Evolutionary conservation across 2,888 invertebrate species (phyloP).

Genomic region (Cephus pulcher): DNA sequence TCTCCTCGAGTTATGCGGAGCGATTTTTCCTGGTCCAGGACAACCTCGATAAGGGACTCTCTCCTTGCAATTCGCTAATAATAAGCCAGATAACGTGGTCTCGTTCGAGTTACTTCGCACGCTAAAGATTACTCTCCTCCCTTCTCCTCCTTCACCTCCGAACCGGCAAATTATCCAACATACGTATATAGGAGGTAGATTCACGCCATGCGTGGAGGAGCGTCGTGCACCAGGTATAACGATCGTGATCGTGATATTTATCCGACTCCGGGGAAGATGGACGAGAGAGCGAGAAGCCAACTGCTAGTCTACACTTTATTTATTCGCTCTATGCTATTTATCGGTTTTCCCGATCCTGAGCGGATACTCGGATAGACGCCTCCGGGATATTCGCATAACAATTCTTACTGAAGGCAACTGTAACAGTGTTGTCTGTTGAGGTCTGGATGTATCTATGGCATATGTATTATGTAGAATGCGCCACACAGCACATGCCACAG

Average conservation of each 20-base stretch:
- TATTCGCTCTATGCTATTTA: neutral
- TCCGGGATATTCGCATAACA: neutral
- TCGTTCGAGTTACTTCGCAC: neutral
- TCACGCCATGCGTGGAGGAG: slow-evolving; percentile 12
- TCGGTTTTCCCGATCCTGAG: neutral
- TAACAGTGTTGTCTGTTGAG: neutral
- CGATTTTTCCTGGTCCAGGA: neutral
- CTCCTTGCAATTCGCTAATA: neutral
- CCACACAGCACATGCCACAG: neutral
- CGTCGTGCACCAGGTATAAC: slow-evolving; percentile 50
- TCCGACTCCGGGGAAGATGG: neutral
- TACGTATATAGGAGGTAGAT: neutral
- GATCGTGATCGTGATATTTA: slow-evolving; percentile 50
- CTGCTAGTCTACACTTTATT: neutral
- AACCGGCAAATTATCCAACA: neutral
- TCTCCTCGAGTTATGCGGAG: neutral
- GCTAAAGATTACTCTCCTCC: neutral
- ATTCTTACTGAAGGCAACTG: neutral
- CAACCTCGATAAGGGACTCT: neutral
- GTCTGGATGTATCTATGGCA: neutral
- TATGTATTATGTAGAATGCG: neutral
- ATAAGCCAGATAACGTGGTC: neutral
- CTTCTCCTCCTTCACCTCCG: neutral
- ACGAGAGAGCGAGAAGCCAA: neutral
- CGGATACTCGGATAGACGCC: neutral